Percentiles rank a stretch among this genome's conserved stretches.
phyloP scores from a whole-genome alignment of 1,140 invertebrate genomes.

The Camponotus pennsylvanicus region DNA sequence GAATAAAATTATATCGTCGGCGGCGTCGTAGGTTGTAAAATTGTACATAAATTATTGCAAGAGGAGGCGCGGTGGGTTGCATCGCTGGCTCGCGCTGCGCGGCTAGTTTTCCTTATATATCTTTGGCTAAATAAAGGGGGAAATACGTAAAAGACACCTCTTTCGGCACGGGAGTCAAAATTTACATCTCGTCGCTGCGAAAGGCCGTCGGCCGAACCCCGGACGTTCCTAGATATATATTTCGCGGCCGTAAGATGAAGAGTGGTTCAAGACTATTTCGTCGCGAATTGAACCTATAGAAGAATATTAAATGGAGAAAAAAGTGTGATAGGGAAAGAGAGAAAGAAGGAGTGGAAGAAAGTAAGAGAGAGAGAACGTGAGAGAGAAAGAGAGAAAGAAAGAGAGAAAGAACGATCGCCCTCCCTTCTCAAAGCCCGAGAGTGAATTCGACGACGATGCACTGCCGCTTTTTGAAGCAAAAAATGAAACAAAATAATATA shows the following conservation, averaged over 20 bases:
- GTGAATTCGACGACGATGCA: constrained; percentile 75
- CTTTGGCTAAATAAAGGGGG: constrained; percentile 71
- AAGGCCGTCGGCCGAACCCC: constrained; percentile 64
- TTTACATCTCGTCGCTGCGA: constrained; percentile 63
- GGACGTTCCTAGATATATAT: constrained; percentile 73
- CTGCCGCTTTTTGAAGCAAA: constrained; percentile 75
- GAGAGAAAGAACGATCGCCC: constrained; percentile 67
- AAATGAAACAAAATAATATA: constrained; percentile 70
- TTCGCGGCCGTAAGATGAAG: constrained; percentile 51
- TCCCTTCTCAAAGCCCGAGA: constrained; percentile 73
- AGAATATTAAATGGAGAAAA: constrained; percentile 29
- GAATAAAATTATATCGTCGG: constrained; percentile 86
- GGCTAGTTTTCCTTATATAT: constrained; percentile 76
- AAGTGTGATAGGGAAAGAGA: constrained; percentile 36
- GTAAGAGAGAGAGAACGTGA: constrained; percentile 15
- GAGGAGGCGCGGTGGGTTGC: constrained; percentile 84
- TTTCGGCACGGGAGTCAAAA: constrained; percentile 73
- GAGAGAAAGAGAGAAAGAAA: constrained; percentile 40
- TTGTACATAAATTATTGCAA: constrained; percentile 87
- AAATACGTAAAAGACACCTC: constrained; percentile 44
- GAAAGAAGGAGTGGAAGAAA: constrained; percentile 20
- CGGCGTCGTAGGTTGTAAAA: constrained; percentile 86
- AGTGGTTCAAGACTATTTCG: constrained; percentile 53
- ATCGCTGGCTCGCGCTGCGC: constrained; percentile 78
- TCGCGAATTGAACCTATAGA: constrained; percentile 55